Evolutionary conservation across 2,888 invertebrate genomes (phyloP).

Genomic region (Thera britannica): DNA sequence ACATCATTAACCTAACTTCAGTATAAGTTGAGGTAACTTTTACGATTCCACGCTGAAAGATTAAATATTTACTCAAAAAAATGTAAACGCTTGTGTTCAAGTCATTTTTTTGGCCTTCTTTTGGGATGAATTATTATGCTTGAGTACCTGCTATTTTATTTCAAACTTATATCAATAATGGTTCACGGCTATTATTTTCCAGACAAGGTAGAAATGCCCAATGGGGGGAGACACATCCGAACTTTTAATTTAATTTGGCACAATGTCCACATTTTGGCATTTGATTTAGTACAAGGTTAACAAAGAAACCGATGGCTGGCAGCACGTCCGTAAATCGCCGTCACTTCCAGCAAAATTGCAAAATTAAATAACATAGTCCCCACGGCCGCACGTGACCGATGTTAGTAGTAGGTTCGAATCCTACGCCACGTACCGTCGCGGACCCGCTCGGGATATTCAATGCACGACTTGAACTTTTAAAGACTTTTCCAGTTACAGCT

Average conservation of each 20-base stretch:
- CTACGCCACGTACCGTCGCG: not conserved
- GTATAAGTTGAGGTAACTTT: constrained; percentile 18
- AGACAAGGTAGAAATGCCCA: no score
- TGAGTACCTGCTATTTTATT: no score
- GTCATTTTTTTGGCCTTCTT: no score
- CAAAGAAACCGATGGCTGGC: not conserved
- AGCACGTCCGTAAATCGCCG: constrained; percentile 4
- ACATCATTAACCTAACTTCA: constrained; percentile 21
- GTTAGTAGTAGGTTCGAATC: constrained; percentile 14
- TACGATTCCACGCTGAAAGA: constrained; percentile 17
- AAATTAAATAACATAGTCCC: constrained; percentile 19
- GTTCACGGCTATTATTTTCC: no score
- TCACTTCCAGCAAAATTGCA: constrained; percentile 17
- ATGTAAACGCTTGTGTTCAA: not conserved
- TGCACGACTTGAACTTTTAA: constrained; percentile 2
- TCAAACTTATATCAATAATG: no score
- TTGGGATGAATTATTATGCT: no score
- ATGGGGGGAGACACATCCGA: no score
- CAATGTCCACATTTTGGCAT: not conserved
- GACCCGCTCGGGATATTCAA: no score
- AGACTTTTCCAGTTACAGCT: not conserved
- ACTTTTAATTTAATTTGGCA: no score
- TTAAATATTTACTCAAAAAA: constrained; percentile 13
- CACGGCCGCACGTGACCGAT: constrained; percentile 3
- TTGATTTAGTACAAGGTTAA: not conserved